phyloP scores from a whole-genome alignment of 1,140 invertebrate species.

The Bombus confusus region DNA sequence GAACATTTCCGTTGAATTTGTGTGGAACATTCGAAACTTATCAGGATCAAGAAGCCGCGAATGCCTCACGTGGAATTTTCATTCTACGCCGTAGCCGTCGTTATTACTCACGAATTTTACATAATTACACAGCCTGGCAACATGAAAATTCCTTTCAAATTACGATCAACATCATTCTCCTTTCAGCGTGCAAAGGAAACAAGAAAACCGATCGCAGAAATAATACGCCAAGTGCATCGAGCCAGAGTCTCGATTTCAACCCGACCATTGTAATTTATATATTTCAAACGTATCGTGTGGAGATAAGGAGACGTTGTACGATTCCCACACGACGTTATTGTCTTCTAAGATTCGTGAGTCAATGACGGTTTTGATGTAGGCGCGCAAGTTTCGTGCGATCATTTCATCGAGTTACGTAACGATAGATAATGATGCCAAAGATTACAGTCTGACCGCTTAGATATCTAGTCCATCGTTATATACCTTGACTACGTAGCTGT shows the following conservation, averaged over 20 bases:
- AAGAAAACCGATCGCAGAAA: background rate
- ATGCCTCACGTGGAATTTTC: background rate
- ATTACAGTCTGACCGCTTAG: background rate
- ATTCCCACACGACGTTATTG: conserved; percentile 1
- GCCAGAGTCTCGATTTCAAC: background rate
- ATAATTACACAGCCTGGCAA: background rate
- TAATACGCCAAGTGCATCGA: background rate
- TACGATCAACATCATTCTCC: background rate
- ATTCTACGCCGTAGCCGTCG: background rate
- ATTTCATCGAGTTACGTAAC: conserved; percentile 47
- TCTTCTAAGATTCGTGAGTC: conserved; percentile 22
- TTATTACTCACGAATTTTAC: background rate
- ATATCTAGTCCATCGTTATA: background rate
- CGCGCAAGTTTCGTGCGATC: conserved; percentile 9
- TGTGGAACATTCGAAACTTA: background rate
- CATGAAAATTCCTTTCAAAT: background rate
- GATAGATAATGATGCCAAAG: conserved; percentile 33
- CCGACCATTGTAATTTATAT: background rate
- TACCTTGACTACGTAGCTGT: conserved; percentile 90
- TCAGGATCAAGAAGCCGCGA: background rate
- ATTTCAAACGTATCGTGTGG: background rate
- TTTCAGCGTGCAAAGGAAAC: background rate
- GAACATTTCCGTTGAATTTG: background rate
- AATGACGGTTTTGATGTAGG: conserved; percentile 39
- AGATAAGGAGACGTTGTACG: background rate